A percentile compares a stretch with the other conserved stretches of the same genome.
phyloP scores from a whole-genome alignment of 2,888 invertebrate species.

The Metopia argyrocephala region DNA sequence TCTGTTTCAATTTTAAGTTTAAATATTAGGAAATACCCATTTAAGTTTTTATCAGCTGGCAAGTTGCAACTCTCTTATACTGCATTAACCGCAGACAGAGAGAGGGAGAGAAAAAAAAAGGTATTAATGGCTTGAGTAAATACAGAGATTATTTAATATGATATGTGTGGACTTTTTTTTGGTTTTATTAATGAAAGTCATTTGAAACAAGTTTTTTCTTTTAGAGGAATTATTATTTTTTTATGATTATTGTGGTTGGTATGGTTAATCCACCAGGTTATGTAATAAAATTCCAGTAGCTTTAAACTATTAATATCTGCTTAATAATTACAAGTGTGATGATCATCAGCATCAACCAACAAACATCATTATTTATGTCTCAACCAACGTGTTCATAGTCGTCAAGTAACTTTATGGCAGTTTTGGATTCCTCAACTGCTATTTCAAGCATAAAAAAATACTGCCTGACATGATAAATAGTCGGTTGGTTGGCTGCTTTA shows the following conservation, averaged over 20 bases:
- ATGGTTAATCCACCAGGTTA: conserved; percentile 64
- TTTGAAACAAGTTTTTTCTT: conserved; percentile 14
- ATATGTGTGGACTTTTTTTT: conserved; percentile 4
- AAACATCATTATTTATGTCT: conserved; percentile 20
- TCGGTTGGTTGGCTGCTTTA: not conserved
- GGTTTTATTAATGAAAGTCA: not conserved
- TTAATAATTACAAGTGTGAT: conserved; percentile 18
- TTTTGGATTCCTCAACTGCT: conserved; percentile 7
- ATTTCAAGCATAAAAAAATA: conserved; percentile 57
- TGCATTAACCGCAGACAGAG: too few species aligned
- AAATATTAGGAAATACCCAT: conserved; percentile 48
- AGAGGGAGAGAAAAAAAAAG: too few species aligned
- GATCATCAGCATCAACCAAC: conserved; percentile 12
- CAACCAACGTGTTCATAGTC: not conserved
- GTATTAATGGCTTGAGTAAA: conserved; percentile 48
- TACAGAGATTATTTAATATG: conserved; percentile 44
- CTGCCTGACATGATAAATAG: conserved; percentile 32
- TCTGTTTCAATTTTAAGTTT: not conserved
- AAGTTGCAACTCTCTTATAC: too few species aligned
- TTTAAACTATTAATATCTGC: conserved; percentile 31
- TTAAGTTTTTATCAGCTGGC: conserved; percentile 48
- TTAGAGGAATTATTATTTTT: conserved; percentile 30
- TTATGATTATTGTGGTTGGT: conserved; percentile 32
- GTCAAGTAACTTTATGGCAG: not conserved
- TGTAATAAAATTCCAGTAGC: conserved; percentile 61